Evolutionary conservation across 2,797 vertebrate species (phyloP).

Genomic region (Cygnus olor): DNA sequence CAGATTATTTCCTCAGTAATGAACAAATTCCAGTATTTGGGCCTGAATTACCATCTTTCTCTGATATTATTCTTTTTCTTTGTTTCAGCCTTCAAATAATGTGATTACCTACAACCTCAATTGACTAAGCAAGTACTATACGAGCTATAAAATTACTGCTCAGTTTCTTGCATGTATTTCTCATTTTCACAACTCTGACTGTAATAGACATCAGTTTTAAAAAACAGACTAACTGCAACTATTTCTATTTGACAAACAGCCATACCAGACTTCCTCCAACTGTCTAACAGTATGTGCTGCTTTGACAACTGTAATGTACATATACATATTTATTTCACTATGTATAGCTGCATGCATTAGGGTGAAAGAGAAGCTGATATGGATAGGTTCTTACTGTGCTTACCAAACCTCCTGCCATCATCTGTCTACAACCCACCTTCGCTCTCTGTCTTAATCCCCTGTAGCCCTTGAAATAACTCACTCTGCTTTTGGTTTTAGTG

Average conservation of each 20-base stretch:
- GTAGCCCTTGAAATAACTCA: fast-evolving
- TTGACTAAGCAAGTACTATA: neutral
- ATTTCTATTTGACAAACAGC: neutral
- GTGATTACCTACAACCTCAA: neutral
- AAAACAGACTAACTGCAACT: neutral
- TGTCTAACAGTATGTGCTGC: neutral
- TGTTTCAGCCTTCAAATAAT: neutral
- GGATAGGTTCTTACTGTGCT: neutral
- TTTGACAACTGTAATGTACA: neutral
- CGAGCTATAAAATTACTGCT: neutral
- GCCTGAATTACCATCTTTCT: neutral
- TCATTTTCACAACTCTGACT: neutral
- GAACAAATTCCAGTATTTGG: neutral
- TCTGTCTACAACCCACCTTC: neutral
- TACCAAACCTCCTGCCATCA: neutral
- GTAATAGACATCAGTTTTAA: neutral
- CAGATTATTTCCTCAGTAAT: neutral
- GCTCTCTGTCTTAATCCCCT: neutral
- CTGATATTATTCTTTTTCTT: neutral
- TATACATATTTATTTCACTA: neutral
- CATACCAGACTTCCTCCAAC: neutral
- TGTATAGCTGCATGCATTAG: neutral
- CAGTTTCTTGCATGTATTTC: neutral
- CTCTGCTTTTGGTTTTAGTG: neutral
- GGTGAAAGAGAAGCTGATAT: neutral